phyloP scores from a whole-genome alignment of 2,888 invertebrate species.

The Latrodectus hesperus region DNA sequence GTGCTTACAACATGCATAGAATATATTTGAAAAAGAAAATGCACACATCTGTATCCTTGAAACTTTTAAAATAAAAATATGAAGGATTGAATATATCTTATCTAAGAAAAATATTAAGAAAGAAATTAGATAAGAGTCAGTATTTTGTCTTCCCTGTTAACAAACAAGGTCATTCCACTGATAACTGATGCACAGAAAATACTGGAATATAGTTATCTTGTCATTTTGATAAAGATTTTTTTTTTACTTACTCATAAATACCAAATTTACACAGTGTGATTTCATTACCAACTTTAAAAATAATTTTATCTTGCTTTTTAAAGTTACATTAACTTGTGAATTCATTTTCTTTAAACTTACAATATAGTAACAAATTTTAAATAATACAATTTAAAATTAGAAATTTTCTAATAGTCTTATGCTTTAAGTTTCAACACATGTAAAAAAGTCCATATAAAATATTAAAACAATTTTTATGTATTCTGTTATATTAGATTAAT shows the following conservation, averaged over 20 bases:
- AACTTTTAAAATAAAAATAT: not conserved
- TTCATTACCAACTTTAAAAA: too few relatives aligned
- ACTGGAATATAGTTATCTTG: conserved; percentile 32
- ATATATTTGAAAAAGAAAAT: not conserved
- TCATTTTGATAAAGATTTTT: conserved; percentile 43
- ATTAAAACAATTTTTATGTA: too few relatives aligned
- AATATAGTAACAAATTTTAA: too few relatives aligned
- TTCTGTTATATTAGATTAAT: too few relatives aligned
- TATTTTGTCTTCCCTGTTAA: conserved; percentile 1
- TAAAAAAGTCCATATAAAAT: too few relatives aligned
- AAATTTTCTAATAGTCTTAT: too few relatives aligned
- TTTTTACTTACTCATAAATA: conserved; percentile 23
- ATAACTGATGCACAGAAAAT: conserved; percentile 54
- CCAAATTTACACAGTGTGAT: not conserved
- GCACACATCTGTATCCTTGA: not conserved
- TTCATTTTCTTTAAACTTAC: too few relatives aligned
- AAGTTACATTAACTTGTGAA: too few relatives aligned
- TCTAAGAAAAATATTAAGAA: conserved; percentile 2
- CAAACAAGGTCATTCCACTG: conserved; percentile 55
- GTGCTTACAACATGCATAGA: not conserved
- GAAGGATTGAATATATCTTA: not conserved
- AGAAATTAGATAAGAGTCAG: not conserved
- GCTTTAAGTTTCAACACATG: too few relatives aligned
- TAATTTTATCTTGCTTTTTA: too few relatives aligned
- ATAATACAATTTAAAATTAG: too few relatives aligned